Evolutionary conservation across 2,888 invertebrate genomes (phyloP), one percentile per base, ranked within the genome.

Genomic region (Miltochrista miniata): DNA sequence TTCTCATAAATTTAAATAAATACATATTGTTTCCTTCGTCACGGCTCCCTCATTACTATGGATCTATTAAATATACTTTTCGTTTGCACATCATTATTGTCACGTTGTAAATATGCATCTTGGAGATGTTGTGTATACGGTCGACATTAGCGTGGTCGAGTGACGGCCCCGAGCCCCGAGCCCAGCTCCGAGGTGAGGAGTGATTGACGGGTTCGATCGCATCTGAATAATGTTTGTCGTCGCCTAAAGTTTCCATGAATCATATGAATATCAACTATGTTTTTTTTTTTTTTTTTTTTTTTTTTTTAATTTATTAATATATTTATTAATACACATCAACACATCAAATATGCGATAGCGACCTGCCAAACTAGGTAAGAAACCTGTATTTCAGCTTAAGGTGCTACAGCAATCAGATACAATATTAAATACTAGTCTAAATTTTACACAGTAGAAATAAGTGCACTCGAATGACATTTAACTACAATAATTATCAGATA

Each of bases 1-100:
- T 76, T 76, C 76, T 72, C 76, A 82, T 79, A 80, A 76, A 87
- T 87, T 80, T 83, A 69, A 88, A 87, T 87, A 85, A 82, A 83
- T 82, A 75, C 79, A 83, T 83, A 66, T 60, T 58, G 74, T 68
- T 67, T 72, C 67, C 74, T 74, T 61, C 76, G 77, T 75, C 77
- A 73, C 66, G 71, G 64, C 67, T 64, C 75, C 69, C 80, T 81
- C 81, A 80, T 87, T 81, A 79, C 66, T 83, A 83, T 85, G 83
- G 80, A 68, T 70, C 81, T 82, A 80, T 80, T 82, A 76, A 81
- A 79, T 79, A 77, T 70, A 72, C 70, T 72, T 71, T 70, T 64
- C 54, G 54, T 50, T 60, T 58, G 61, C 56, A 56, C 64, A 63
- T 52, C 59, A 66, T 61, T 54, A 55, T 50, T 52, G 29, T 34